phyloP scores from a whole-genome alignment of 2,113 vertebrate species.

The Cephalopholis sonnerati region DNA sequence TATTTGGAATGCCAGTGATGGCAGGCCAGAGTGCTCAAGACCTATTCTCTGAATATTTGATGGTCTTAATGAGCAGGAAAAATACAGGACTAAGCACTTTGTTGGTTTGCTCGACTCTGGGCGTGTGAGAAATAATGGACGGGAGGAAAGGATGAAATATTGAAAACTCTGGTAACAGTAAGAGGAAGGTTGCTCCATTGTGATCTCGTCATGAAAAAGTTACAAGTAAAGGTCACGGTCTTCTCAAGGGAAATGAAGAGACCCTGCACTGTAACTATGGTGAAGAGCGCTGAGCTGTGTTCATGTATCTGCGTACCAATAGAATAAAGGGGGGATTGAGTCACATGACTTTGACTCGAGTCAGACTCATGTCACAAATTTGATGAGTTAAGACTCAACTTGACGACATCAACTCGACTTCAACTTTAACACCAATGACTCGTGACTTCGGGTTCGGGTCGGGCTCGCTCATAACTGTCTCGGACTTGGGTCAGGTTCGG shows the following conservation, averaged over 20 bases:
- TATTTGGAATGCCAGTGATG: conserved; percentile 63
- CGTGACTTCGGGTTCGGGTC: no score
- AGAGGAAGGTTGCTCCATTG: conserved; percentile 21
- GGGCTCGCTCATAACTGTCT: no score
- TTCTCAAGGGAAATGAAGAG: conserved; percentile 19
- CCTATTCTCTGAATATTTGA: conserved; percentile 84
- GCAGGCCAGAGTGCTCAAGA: conserved; percentile 62
- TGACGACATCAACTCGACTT: no score
- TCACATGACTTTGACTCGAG: no score
- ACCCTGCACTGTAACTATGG: neutral
- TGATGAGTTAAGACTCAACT: no score
- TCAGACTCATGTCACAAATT: no score
- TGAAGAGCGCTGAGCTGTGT: neutral
- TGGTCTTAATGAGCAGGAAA: conserved; percentile 79
- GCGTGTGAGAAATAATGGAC: conserved; percentile 74
- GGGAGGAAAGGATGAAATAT: conserved; percentile 79
- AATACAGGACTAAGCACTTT: conserved; percentile 85
- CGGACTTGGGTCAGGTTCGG: no score
- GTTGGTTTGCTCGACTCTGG: conserved; percentile 46
- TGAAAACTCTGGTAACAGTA: conserved; percentile 67
- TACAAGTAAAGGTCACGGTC: conserved; percentile 17
- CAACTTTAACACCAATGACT: no score
- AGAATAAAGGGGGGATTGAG: no score
- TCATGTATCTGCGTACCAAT: no score
- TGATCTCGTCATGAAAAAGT: conserved; percentile 31